Base-by-base conservation (phyloP, 2,113 vertebrate genomes). In the Aix galericulata region DNA sequence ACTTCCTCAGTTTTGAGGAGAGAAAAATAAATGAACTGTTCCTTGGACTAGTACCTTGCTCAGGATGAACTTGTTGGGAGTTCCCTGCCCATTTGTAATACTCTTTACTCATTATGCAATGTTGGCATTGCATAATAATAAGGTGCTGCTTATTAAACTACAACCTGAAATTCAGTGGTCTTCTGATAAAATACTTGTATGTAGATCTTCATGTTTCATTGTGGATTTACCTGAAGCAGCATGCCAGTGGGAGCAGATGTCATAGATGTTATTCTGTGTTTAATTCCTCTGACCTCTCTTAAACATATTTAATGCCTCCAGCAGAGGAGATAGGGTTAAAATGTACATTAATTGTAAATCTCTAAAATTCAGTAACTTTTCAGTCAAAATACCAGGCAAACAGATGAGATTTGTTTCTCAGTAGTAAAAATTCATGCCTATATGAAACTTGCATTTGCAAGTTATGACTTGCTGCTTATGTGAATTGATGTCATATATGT, bases 351-450 rank as follows among this genome's bases (percentile, higher is more conserved):
- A 17, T 50, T 92, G 2, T n/a, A 66, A 38, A 9, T 38, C 31
- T 85, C 29, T 81, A n/a, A 52, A 85, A 79, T 74, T 86, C 23
- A 27, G 23, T 78, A 53, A 40, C 17, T 74, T 82, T 74, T 66
- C 31, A 50, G 40, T 89, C 71, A 56, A 86, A 95, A 66, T 66
- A 48, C 56, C 38, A 71, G 53, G 60, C 58, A 66, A 93, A 59
- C 40, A 50, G 60, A 64, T 79, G 38, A 22, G 63, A 34, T 50
- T 32, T 64, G 38, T 4, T 66, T 66, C 82, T 55, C 58, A 80
- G 86, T 68, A 62, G 53, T 79, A 50, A 83, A 89, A 83, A 46
- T 36, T 8, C 32, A 14, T 42, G 50, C 17, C 32, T 68, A 0
- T 58, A 22, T 60, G 66, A 86, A 93, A 59, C 64, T 52, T 82